A percentile compares a stretch with the other conserved stretches of the same genome.
phyloP scores from a whole-genome alignment of 2,113 vertebrate genomes.

The Calidris pygmaea region DNA sequence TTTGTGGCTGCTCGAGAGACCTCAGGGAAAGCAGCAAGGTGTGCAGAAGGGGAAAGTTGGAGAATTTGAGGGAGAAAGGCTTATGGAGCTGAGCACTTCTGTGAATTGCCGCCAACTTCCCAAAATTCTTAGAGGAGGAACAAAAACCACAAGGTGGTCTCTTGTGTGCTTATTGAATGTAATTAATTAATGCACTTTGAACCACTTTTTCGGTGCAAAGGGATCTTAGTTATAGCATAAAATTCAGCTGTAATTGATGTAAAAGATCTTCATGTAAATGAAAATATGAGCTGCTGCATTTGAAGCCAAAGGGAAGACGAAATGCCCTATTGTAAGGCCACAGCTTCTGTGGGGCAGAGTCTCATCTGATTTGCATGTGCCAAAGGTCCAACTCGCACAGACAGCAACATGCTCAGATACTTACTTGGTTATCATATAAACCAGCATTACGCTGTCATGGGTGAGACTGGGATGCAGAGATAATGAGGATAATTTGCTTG shows the following conservation, averaged over 20 bases:
- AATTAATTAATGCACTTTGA: slow-evolving; percentile 35
- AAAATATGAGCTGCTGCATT: neutral
- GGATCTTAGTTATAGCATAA: slow-evolving; percentile 15
- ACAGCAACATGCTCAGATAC: neutral
- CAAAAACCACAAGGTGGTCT: neutral
- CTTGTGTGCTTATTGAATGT: slow-evolving; percentile 24
- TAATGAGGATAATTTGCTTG: neutral
- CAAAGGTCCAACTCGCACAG: neutral
- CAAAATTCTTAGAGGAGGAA: neutral
- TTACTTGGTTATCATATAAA: neutral
- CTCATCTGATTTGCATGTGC: neutral
- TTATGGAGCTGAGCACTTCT: neutral
- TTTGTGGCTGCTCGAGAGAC: neutral
- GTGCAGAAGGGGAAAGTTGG: neutral
- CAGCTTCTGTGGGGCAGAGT: neutral
- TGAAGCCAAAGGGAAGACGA: neutral
- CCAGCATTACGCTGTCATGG: neutral
- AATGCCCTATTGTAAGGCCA: neutral
- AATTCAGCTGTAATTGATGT: neutral
- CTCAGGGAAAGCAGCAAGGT: neutral
- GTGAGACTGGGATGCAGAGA: neutral
- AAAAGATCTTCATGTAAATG: neutral
- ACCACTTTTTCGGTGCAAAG: neutral
- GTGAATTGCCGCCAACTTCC: neutral
- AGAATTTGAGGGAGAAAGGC: neutral